phyloP scores from a whole-genome alignment of 2,113 vertebrate genomes.

The Dendropsophus ebraccatus region DNA sequence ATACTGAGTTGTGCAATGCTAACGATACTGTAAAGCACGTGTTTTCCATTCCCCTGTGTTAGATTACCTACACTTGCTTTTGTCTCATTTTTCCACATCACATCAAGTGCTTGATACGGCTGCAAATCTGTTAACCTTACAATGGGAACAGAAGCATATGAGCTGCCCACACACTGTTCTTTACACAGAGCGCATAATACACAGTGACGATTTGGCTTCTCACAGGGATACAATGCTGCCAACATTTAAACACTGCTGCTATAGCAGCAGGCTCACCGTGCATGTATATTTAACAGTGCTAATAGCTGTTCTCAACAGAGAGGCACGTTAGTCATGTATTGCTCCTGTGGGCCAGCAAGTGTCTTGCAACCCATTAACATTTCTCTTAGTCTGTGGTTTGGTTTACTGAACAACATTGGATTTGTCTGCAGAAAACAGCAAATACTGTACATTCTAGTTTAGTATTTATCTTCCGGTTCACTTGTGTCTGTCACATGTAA shows the following conservation, averaged over 20 bases:
- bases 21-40: conserved; percentile 44
- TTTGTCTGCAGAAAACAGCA: not conserved
- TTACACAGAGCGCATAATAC: conserved; percentile 39
- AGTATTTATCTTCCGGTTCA: not conserved
- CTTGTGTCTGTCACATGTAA: not conserved
- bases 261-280: conserved; percentile 22
- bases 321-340: not conserved
- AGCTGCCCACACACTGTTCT: conserved; percentile 48
- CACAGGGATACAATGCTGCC: conserved; percentile 40
- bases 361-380: not conserved
- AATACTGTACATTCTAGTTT: not conserved
- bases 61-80: conserved; percentile 16
- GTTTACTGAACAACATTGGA: not conserved
- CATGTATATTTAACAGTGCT: conserved; percentile 34
- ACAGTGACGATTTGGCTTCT: conserved; percentile 14
- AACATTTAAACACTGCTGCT: conserved; percentile 37
- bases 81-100: conserved; percentile 37
- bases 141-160: conserved; percentile 45
- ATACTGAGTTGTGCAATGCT: not conserved
- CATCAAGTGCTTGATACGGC: conserved; percentile 43
- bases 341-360: not conserved
- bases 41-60: not conserved
- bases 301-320: conserved; percentile 1
- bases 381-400: not conserved
- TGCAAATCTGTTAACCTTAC: conserved; percentile 46